Percentiles rank a stretch among this genome's conserved stretches.
phyloP scores from a whole-genome alignment of 2,797 vertebrate species.

The Triplophysa yarkandensis region DNA sequence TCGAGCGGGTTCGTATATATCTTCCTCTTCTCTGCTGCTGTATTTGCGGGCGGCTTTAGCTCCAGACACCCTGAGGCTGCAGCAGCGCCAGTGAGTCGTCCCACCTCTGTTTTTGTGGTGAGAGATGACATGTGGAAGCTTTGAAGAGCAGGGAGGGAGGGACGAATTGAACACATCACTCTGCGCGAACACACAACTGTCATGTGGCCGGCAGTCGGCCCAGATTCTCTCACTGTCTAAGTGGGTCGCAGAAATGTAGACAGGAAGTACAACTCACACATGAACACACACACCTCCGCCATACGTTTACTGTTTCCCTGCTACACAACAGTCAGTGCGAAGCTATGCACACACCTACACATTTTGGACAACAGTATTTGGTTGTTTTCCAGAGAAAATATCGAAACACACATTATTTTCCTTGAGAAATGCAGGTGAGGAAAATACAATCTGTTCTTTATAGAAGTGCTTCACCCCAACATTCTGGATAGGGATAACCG shows the following conservation, averaged over 20 bases:
- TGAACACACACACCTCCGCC: conserved; percentile 16
- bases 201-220: conserved; percentile 81
- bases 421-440: no score
- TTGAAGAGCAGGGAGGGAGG: conserved; percentile 82
- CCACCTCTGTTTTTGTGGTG: conserved; percentile 89
- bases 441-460: no score
- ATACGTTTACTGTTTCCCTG: conserved; percentile 16
- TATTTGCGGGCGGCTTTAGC: conserved; percentile 85
- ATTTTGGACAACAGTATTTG: not conserved
- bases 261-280: conserved; percentile 67
- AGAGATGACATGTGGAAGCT: conserved; percentile 85
- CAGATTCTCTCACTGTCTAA: conserved; percentile 71
- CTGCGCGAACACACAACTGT: conserved; percentile 70
- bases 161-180: conserved; percentile 61
- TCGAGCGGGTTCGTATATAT: conserved; percentile 58
- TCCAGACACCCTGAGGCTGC: conserved; percentile 87
- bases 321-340: conserved; percentile 42
- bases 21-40: conserved; percentile 70
- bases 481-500: not conserved
- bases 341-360: conserved; percentile 51
- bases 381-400: not conserved
- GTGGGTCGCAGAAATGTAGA: conserved; percentile 82
- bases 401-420: not conserved
- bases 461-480: conserved; percentile 38
- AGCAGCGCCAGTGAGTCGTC: conserved; percentile 86